Evolutionary conservation across 2,888 invertebrate species (phyloP).

Genomic region (Blastobasis lacticolella): DNA sequence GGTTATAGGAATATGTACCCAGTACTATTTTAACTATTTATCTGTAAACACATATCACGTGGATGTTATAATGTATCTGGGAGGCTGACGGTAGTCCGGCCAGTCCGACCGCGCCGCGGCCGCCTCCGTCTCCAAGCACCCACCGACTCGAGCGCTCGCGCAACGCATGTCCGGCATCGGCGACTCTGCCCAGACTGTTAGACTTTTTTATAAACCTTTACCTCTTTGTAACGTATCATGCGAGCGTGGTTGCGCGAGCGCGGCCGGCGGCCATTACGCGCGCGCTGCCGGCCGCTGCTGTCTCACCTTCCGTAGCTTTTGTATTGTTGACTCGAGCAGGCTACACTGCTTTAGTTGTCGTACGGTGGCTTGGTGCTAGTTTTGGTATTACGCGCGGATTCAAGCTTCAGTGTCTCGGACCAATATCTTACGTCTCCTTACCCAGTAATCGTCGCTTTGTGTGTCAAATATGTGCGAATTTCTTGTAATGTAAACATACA

Average conservation of each 20-base stretch:
- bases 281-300: not conserved
- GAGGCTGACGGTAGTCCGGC: constrained; percentile 54
- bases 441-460: constrained; percentile 67
- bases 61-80: constrained; percentile 50
- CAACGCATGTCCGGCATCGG: constrained; percentile 39
- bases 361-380: constrained; percentile 72
- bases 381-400: constrained; percentile 51
- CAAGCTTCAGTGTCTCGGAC: constrained; percentile 72
- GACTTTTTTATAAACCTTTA: constrained; percentile 61
- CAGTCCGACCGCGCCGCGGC: constrained; percentile 23
- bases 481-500: constrained; percentile 62
- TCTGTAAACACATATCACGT: constrained; percentile 70
- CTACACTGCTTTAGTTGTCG: constrained; percentile 47
- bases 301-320: constrained; percentile 41
- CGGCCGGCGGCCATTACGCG: constrained; percentile 5
- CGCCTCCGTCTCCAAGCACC: not conserved
- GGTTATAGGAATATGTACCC: constrained; percentile 61
- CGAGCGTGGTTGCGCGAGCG: constrained; percentile 47
- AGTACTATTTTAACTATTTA: constrained; percentile 55
- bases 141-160: constrained; percentile 46
- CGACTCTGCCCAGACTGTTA: constrained; percentile 43
- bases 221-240: constrained; percentile 57
- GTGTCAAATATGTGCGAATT: constrained; percentile 73
- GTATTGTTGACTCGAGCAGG: constrained; percentile 21
- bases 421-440: constrained; percentile 66